Evolutionary conservation across 2,797 vertebrate genomes (phyloP).

Genomic region (Emys orbicularis): DNA sequence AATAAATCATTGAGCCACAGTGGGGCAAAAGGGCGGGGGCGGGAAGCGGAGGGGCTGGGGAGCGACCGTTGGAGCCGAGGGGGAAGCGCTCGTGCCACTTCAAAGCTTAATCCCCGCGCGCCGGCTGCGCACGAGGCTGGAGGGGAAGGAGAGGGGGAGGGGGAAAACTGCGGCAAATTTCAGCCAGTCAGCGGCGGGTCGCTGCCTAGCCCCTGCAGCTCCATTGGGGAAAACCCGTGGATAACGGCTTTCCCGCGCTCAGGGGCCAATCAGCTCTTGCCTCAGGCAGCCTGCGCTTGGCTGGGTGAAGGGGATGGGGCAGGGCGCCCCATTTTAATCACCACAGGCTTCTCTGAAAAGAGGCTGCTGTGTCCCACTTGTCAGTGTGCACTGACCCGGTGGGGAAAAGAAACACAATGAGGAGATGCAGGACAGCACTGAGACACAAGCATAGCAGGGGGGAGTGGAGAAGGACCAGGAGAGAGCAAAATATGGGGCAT

Average conservation of each 20-base stretch:
- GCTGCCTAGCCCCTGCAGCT: background rate
- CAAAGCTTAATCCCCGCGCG: background rate
- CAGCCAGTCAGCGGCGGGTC: conserved; percentile 42
- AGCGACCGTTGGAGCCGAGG: background rate
- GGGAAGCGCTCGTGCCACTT: background rate
- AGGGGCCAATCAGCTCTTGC: background rate
- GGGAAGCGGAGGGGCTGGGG: rapidly evolving
- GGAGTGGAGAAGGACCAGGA: background rate
- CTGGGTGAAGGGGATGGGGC: background rate
- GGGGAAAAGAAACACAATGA: background rate
- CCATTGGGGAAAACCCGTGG: background rate
- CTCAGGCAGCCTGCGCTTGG: background rate
- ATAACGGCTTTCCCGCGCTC: background rate
- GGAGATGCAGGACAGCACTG: background rate
- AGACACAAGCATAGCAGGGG: background rate
- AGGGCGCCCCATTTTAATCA: background rate
- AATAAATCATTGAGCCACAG: background rate
- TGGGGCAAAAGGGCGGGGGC: rapidly evolving
- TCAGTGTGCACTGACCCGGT: background rate
- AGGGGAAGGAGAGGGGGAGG: background rate
- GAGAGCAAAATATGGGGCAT: background rate
- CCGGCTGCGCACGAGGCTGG: background rate
- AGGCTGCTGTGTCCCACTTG: background rate
- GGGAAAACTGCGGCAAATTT: conserved; percentile 58
- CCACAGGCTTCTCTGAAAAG: background rate